Conservation (phyloP, 2,888 invertebrate genomes). For the Camponotus fellah region DNA sequence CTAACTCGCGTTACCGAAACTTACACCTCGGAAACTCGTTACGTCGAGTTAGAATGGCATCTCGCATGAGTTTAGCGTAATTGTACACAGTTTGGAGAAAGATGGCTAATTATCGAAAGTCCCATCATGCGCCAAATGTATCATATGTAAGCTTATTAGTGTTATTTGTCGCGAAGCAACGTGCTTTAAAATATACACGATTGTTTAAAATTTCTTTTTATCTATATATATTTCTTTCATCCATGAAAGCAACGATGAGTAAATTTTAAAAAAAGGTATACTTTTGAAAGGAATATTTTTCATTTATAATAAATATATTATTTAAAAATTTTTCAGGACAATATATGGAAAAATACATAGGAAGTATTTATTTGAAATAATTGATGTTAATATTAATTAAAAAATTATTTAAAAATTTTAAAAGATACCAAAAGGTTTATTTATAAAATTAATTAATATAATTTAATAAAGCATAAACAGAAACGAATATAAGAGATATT, state of each 20-base stretch:
- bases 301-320: too few species aligned
- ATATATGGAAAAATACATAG: too few species aligned
- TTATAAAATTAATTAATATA: not conserved
- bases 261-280: too few species aligned
- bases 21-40: conserved; percentile 42
- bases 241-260: too few species aligned
- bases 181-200: not conserved
- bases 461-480: not conserved
- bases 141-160: not conserved
- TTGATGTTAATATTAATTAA: too few species aligned
- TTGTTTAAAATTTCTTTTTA: not conserved
- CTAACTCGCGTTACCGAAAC: conserved; percentile 47
- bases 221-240: too few species aligned
- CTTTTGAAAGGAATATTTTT: too few species aligned
- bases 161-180: not conserved
- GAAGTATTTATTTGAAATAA: too few species aligned
- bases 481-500: not conserved
- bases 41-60: conserved; percentile 43
- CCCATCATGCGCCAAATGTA: not conserved
- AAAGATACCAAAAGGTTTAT: too few species aligned
- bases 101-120: conserved; percentile 40
- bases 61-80: conserved; percentile 37
- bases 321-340: too few species aligned
- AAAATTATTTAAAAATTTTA: too few species aligned
- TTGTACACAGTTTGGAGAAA: conserved; percentile 26